Evolutionary conservation across 2,113 vertebrate species (phyloP), one percentile per base, ranked within the genome.

Genomic region (Entosphenus tridentatus): DNA sequence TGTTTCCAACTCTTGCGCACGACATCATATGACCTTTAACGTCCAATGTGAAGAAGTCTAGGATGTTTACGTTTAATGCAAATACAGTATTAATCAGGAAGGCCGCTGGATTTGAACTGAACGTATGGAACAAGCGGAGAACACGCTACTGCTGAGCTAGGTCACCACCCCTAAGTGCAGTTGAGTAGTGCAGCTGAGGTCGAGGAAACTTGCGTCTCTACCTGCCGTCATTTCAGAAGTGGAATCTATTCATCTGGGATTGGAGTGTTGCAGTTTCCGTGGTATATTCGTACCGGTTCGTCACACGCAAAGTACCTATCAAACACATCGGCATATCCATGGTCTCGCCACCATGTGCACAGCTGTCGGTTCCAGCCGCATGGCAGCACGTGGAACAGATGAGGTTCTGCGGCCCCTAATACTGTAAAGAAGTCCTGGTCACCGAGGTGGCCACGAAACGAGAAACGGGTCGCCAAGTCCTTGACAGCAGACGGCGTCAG

Each of bases 341-440:
- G 89, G 72, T 95, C 88, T 77, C 80, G 80, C 93, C 92, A 98
- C 93, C 93, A 98, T 0, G 89, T 87, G 79, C 92, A 98, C 3
- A 98, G 83, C 80, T 98, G 93, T 11, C 88, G 81, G 82, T 98
- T 97, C 91, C 89, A 95, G 0, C 88, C 85, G 11, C 93, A 98
- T 70, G 83, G 76, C 2, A 97, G 81, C 9, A 82, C 74, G 1
- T 87, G 80, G 77, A 98, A 97, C 17, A 98, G 83, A 70, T 83
- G 80, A 0, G 86, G 87, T 67, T 96, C 86, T 78, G 93, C 89
- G 90, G 96, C 96, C 73, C 92, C 88, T 0, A 88, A 86, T 85
- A 97, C 86, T 55, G 88, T 89, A 77, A 96, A 97, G 80, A 98
- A 97, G 80, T 98, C 93, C 77, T 97, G 93, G 77, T 98, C 93